Evolutionary conservation across 2,113 vertebrate species (phyloP).

Genomic region (Takifugu bimaculatus): DNA sequence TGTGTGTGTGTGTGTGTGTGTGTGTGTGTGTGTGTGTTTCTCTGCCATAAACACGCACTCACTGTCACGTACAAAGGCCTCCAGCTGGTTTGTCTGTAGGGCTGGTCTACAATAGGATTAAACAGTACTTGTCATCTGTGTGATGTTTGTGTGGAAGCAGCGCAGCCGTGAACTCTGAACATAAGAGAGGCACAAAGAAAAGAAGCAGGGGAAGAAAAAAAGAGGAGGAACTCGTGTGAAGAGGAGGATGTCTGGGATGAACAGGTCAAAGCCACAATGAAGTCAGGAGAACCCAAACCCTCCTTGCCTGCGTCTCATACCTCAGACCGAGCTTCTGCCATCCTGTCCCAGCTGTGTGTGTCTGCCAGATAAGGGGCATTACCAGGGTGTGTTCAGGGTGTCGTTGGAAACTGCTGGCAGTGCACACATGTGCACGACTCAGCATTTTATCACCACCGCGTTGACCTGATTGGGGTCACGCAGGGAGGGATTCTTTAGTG

Average conservation of each 20-base stretch:
- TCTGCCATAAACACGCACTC: conserved; percentile 8
- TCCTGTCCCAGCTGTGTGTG: conserved; percentile 62
- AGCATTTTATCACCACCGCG: conserved; percentile 58
- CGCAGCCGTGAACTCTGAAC: conserved; percentile 28
- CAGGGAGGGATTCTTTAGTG: conserved; percentile 45
- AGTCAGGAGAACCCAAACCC: conserved; percentile 20
- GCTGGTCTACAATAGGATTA: conserved; percentile 55
- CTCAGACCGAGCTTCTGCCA: conserved; percentile 19
- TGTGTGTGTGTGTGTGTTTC: too few species aligned
- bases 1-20: too few species aligned
- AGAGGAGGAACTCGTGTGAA: neutral
- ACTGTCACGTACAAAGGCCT: conserved; percentile 52
- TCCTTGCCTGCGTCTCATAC: neutral
- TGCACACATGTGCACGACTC: conserved; percentile 58
- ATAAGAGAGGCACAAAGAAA: conserved; percentile 6
- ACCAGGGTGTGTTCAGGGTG: conserved; percentile 65
- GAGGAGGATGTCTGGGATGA: conserved; percentile 9
- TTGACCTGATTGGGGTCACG: conserved; percentile 54
- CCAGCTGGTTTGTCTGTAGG: conserved; percentile 59
- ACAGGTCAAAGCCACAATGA: conserved; percentile 23
- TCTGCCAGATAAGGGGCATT: conserved; percentile 62
- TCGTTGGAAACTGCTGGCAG: conserved; percentile 64
- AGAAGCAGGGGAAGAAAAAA: neutral
- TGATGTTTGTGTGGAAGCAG: conserved; percentile 47
- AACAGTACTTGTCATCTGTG: conserved; percentile 64